Evolutionary conservation across 2,113 vertebrate genomes (phyloP), one percentile per base, ranked within the genome.

Genomic region (Lates calcarifer): DNA sequence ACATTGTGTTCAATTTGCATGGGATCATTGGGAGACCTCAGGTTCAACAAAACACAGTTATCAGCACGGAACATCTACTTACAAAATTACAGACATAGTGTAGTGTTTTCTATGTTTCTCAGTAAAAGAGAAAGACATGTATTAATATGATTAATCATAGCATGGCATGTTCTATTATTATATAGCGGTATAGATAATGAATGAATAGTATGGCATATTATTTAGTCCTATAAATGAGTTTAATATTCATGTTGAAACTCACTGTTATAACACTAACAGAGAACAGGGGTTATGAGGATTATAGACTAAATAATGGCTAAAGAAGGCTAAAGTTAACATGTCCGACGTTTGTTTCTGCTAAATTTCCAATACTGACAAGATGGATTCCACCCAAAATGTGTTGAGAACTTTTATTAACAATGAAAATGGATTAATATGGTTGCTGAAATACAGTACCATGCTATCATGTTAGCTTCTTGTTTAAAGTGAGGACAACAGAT

Each of bases 401-500:
- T n/a, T 60, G 26, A 33, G 7, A 57, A 24, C 12, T 33, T 61
- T 43, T 49, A 49, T 22, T 33, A 47, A 74, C 15, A 49, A 29
- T 60, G 20, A 29, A 65, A 79, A 33, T 63, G 14, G 0, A 60
- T 76, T 67, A 12, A 47, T 5, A 69, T 15, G 4, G 61, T 67
- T 69, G 8, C 35, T 77, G 33, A 80, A 58, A 58, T 45, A 60
- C 57, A 35, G 24, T 20, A 26, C 3, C 10, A n/a, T 26, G 33
- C 15, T 3, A 55, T 53, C 49, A 26, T 1, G 12, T 17, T 69
- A 26, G 3, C 1, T 2, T 10, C 13, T 67, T 65, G 13, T 35
- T 75, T 17, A 24, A 55, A 75, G 43, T 75, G n/a, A 67, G 28
- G 58, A 58, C 8, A 18, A 69, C 53, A 61, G 71, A 85, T 72